A percentile compares a stretch with the other conserved stretches of the same genome.
Conservation (phyloP, 1,140 invertebrate genomes). For the Cydia strobilella region DNA sequence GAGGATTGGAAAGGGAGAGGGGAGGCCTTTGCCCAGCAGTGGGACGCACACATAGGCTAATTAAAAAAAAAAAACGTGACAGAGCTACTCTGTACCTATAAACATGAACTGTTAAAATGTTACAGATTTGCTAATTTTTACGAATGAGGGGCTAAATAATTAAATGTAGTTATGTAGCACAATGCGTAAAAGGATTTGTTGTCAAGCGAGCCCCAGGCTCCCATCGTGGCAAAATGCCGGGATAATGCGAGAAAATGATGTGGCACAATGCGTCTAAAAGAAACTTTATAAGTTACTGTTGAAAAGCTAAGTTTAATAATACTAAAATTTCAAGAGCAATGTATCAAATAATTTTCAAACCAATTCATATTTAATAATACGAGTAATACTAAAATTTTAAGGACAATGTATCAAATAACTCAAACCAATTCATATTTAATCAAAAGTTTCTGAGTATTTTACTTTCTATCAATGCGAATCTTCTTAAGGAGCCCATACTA, state of each 20-base stretch:
- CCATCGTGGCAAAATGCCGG: too few relatives aligned
- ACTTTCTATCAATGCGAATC: background rate
- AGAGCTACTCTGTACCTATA: too few relatives aligned
- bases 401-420: constrained; percentile 8
- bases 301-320: background rate
- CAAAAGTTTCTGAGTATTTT: constrained; percentile 3
- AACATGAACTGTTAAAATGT: too few relatives aligned
- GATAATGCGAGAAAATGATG: too few relatives aligned
- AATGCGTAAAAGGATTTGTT: too few relatives aligned
- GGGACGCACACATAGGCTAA: too few relatives aligned
- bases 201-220: too few relatives aligned
- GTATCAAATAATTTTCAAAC: background rate
- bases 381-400: constrained; percentile 5
- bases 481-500: background rate
- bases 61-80: too few relatives aligned
- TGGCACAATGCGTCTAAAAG: background rate
- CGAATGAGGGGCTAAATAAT: background rate
- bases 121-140: too few relatives aligned
- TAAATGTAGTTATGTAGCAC: background rate
- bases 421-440: background rate
- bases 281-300: background rate
- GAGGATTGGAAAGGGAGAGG: too few relatives aligned
- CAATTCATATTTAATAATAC: constrained; percentile 9
- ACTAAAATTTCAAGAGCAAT: constrained; percentile 11
- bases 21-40: too few relatives aligned